Base-by-base conservation (phyloP, 2,113 vertebrate genomes). In the Oncorhynchus kisutch region DNA sequence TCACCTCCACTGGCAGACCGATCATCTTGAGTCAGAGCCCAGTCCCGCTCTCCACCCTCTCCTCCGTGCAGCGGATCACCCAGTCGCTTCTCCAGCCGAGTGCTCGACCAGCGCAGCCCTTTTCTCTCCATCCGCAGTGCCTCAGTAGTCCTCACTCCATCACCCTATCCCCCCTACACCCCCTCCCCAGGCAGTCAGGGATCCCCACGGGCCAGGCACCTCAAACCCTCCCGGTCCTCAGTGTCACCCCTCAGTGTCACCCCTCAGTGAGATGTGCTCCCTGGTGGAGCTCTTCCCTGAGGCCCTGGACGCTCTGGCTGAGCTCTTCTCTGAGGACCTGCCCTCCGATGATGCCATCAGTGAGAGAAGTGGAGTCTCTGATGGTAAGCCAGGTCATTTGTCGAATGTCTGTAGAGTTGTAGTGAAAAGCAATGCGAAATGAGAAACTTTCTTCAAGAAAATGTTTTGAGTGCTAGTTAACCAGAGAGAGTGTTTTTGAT, bases 251-350 rank as follows among this genome's bases (percentile, higher is more conserved):
- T 6, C 49, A 92, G 87, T 13, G 88, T n/a, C n/a, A 0, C 82
- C 84, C 3, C 78, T 6, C 49, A 92, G 87, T 13, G 88, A 94
- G 72, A 80, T 94, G 4, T 86, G 75, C 8, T 94, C 95, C 2
- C 67, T 92, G 69, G 93, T 94, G 2, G 94, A 95, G 8, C 39
- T 39, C 39, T 39, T 39, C 39, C 2, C 39, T 39, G 39, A 39
- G 8, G 39, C 8, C 39, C 39, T 39, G 39, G 39, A 8, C 8
- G 7, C 8, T 8, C 8, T 39, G 39, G 39, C 39, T 2, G 39
- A 39, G 60, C 89, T 93, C 3, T 93, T 94, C 77, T 90, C 67
- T 22, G 67, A 45, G 67, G 31, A 29, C 31, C 67, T 93, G 6
- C 84, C 34, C 20, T 67, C 77, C 72, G 82, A 91, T 16, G 84